These are phyloP conservation scores for Atherinomorus stipes DNA, from an alignment of 2,113 vertebrate genomes.

Conservation along the genomic window DNA sequence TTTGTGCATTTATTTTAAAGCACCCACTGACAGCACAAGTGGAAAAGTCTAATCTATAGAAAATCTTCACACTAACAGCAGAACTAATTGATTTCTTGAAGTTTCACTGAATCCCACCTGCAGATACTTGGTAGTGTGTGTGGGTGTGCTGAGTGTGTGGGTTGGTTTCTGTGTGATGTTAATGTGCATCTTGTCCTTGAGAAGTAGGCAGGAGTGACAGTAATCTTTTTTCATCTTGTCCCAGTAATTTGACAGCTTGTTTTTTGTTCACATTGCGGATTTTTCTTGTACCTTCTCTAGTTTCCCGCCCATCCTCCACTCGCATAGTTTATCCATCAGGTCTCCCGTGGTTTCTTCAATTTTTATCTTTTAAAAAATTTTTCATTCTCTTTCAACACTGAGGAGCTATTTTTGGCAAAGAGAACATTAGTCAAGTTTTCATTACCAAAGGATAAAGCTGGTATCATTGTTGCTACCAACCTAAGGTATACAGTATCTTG, in stretches of 20 bases:
- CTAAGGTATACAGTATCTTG: neutral
- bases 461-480: neutral
- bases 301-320: neutral
- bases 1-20: neutral
- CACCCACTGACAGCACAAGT: slow-evolving; percentile 28
- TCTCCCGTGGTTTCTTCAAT: neutral
- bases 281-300: slow-evolving; percentile 5
- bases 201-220: slow-evolving; percentile 21
- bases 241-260: slow-evolving; percentile 48
- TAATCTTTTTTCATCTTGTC: slow-evolving; percentile 29
- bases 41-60: slow-evolving; percentile 22
- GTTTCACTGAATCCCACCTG: slow-evolving; percentile 21
- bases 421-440: neutral
- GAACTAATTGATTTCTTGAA: slow-evolving; percentile 40
- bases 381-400: neutral
- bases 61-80: slow-evolving; percentile 16
- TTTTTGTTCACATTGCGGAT: slow-evolving; percentile 19
- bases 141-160: slow-evolving; percentile 22
- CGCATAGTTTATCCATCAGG: neutral
- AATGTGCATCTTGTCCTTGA: slow-evolving; percentile 33
- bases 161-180: slow-evolving; percentile 7
- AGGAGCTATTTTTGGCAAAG: neutral
- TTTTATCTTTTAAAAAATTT: neutral
- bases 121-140: slow-evolving; percentile 17
- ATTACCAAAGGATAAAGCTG: neutral